Percentiles rank a stretch among this genome's conserved stretches.
These are phyloP conservation scores for Deroplatys truncata DNA, from an alignment of 2,888 invertebrate species.

Conservation along the genomic window DNA sequence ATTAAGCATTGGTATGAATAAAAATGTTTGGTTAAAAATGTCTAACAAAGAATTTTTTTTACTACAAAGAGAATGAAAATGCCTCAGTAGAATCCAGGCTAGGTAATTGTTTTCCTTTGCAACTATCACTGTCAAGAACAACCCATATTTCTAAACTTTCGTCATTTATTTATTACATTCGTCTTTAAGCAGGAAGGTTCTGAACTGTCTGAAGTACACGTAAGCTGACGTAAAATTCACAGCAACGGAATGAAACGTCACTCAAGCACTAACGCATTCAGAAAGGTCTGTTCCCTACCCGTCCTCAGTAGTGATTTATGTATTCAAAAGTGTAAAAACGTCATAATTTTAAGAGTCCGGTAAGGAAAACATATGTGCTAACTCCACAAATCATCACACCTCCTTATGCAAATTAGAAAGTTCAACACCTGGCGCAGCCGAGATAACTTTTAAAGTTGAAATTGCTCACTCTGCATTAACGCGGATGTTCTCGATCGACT, in stretches of 20 bases:
- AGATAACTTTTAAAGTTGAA: not conserved
- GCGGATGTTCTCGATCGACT: no score
- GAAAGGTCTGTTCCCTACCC: not conserved
- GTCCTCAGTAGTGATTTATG: not conserved
- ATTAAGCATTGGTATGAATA: no score
- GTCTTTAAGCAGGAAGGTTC: not conserved
- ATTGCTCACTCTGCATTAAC: not conserved
- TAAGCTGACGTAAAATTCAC: not conserved
- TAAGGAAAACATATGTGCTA: not conserved
- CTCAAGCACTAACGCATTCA: not conserved
- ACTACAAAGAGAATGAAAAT: no score
- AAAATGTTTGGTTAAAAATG: no score
- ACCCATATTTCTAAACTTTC: not conserved
- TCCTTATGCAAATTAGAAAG: not conserved
- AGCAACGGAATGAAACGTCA: not conserved
- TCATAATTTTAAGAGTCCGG: not conserved
- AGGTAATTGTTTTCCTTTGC: no score
- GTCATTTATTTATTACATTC: not conserved
- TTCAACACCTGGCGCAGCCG: not conserved
- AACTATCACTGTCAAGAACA: no score
- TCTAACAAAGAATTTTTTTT: no score
- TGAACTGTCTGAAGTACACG: not conserved
- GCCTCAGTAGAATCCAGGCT: no score
- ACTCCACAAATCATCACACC: not conserved
- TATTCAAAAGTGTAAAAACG: not conserved